Base-by-base conservation (phyloP, 1,140 invertebrate genomes). In the Lepidurus arcticus region DNA sequence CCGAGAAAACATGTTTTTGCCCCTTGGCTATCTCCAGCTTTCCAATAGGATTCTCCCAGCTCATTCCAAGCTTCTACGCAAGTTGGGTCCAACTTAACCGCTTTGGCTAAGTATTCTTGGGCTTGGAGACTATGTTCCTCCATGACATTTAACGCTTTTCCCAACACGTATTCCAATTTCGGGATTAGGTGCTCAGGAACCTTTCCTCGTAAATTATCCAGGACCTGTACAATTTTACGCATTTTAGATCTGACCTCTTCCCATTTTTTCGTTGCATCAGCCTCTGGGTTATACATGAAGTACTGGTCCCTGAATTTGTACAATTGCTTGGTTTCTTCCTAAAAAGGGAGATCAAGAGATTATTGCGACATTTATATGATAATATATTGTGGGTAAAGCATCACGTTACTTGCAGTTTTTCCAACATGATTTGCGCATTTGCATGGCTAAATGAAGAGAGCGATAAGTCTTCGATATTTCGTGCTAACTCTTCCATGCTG, bases 31-130 rank as follows among this genome's bases (percentile, higher is more conserved):
- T 95, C 92, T 82, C 91, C 89, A 84, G 93, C 93, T 84, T 95
- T 95, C 91, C 93, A 95, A 84, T 94, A 94, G 84, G 92, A 94
- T 84, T 95, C 93, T 7, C 94, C 94, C 10, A 97, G 86, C 83
- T 95, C 91, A 84, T 95, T 95, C 94, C 94, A 96, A 7, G 93
- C 94, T 79, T 93, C 91, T 1, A 92, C 88, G 77, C 92, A 85
- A 81, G 91, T 92, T 13, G 93, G 93, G 83, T 95, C 91, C 21
- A 96, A 85, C 86, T 96, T 96, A 1, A 95, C 91, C 74, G 93
- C 91, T 86, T 93, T 93, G 43, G 92, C 92, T 26, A 96, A 85
- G 43, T 89, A 86, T 81, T 93, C 90, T 80, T 91, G 90, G 0
- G 93, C 92, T 82, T 91, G 87, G 44, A 88, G 84, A 81, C 89